These are phyloP conservation scores for Hucho hucho DNA, from an alignment of 2,113 vertebrate genomes.

Conservation along the genomic window DNA sequence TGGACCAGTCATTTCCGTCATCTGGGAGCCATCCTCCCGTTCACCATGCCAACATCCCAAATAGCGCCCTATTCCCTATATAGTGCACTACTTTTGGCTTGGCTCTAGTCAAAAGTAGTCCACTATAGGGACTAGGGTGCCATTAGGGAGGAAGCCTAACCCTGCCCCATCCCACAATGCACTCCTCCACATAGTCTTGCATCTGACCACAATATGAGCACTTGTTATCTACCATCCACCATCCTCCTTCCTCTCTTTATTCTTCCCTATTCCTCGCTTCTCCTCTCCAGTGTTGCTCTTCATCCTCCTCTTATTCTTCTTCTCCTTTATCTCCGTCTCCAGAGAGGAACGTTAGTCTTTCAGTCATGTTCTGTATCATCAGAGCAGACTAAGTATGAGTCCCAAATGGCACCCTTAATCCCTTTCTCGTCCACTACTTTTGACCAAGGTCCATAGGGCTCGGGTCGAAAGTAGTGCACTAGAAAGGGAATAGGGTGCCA, in stretches of 20 bases:
- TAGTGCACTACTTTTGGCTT: too few species aligned
- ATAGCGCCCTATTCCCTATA: neutral
- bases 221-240: neutral
- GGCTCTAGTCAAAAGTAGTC: too few species aligned
- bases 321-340: neutral
- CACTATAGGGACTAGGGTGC: too few species aligned
- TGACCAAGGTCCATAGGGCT: too few species aligned
- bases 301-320: neutral
- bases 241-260: too few species aligned
- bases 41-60: neutral
- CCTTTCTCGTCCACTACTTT: too few species aligned
- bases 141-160: neutral
- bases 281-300: neutral
- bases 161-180: neutral
- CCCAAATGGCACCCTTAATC: neutral
- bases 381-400: neutral
- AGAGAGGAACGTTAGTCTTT: neutral
- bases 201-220: neutral
- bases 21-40: neutral
- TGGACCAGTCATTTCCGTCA: slow-evolving; percentile 1
- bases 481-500: too few species aligned
- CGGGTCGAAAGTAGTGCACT: too few species aligned
- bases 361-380: neutral
- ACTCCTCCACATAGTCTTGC: neutral
- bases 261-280: neutral